A percentile compares a stretch with the other conserved stretches of the same genome.
phyloP scores from a whole-genome alignment of 2,797 vertebrate species.

The Rhinatrema bivittatum region DNA sequence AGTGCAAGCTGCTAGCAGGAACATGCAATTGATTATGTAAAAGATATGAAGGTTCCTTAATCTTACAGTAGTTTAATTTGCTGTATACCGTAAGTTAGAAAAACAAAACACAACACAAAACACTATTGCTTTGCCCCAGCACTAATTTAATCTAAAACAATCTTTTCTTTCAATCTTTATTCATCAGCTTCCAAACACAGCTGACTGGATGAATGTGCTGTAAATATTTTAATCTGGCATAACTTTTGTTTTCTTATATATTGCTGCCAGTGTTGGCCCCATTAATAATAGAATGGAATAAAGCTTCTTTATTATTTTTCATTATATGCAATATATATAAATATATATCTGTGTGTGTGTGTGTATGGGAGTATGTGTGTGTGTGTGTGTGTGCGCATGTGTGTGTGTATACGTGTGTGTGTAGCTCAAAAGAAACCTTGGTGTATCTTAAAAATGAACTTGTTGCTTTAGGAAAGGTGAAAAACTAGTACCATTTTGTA shows the following conservation, averaged over 20 bases:
- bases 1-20: constrained; percentile 33
- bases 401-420: too few species aligned
- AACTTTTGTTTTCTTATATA: too few species aligned
- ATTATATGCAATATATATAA: too few species aligned
- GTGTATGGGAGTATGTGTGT: too few species aligned
- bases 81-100: constrained; percentile 25
- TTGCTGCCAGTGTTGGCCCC: too few species aligned
- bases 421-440: constrained; percentile 11
- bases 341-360: too few species aligned
- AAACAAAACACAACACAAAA: constrained; percentile 31
- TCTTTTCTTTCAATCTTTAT: constrained; percentile 24
- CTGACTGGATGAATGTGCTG: too few species aligned
- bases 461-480: constrained; percentile 62
- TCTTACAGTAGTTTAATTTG: constrained; percentile 41
- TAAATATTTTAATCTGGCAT: too few species aligned
- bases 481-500: constrained; percentile 65
- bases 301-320: constrained; percentile 5
- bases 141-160: constrained; percentile 30
- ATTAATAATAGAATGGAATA: too few species aligned
- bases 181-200: too few species aligned
- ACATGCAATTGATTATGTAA: constrained; percentile 36
- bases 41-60: constrained; percentile 28
- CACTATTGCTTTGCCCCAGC: constrained; percentile 21
- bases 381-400: too few species aligned
- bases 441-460: constrained; percentile 43